A percentile compares a stretch with the other conserved stretches of the same genome.
Evolutionary conservation across 1,140 invertebrate species (phyloP).

Genomic region (Wasmannia auropunctata): DNA sequence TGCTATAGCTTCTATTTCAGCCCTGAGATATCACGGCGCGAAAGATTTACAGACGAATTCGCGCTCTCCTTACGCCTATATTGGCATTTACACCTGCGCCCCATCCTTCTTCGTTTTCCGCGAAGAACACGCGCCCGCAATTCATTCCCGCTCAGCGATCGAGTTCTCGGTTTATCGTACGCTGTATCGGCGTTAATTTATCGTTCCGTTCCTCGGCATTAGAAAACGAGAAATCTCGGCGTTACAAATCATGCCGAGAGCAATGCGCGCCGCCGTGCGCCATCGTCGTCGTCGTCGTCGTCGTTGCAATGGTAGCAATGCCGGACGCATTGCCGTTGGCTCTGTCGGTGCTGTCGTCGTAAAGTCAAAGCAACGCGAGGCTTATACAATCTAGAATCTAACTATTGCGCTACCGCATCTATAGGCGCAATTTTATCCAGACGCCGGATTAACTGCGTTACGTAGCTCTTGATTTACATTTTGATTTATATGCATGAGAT

Average conservation of each 20-base stretch:
- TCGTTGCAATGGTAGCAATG: slow-evolving; percentile 25
- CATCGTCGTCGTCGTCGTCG: slow-evolving; percentile 48
- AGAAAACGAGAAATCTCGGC: slow-evolving; percentile 80
- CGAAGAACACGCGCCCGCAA: slow-evolving; percentile 72
- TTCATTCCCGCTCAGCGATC: slow-evolving; percentile 74
- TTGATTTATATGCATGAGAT: slow-evolving; percentile 19
- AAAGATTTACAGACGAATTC: slow-evolving; percentile 66
- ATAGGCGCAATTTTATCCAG: background rate
- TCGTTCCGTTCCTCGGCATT: slow-evolving; percentile 71
- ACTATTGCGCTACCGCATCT: slow-evolving; percentile 9
- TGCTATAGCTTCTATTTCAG: background rate
- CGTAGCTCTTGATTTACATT: slow-evolving; percentile 25
- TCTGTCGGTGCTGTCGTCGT: background rate
- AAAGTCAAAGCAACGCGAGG: background rate
- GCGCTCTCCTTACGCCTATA: slow-evolving; percentile 63
- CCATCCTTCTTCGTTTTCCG: slow-evolving; percentile 78
- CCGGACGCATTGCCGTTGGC: slow-evolving; percentile 21
- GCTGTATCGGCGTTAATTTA: slow-evolving; percentile 80
- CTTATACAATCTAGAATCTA: slow-evolving; percentile 22
- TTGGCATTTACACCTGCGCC: slow-evolving; percentile 76
- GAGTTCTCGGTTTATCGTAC: slow-evolving; percentile 75
- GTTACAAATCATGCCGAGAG: slow-evolving; percentile 66
- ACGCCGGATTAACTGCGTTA: slow-evolving; percentile 6
- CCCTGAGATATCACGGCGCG: background rate
- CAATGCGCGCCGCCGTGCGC: slow-evolving; percentile 54